A percentile compares a stretch with the other conserved stretches of the same genome.
These are phyloP conservation scores for Vombatus ursinus DNA, from an alignment of 2,113 vertebrate species.

Conservation along the genomic window DNA sequence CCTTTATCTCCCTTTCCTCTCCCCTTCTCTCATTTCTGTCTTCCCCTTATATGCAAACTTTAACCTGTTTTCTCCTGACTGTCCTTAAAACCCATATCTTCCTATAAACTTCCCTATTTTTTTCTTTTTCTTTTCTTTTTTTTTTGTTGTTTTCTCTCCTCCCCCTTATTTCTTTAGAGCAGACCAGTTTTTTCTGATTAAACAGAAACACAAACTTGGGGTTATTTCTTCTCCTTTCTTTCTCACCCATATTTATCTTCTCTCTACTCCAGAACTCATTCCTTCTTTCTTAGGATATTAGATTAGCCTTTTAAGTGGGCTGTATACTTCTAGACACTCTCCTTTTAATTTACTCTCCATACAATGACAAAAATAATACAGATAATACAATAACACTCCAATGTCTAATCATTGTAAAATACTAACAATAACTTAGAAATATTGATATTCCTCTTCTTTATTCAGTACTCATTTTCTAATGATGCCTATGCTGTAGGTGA, in stretches of 20 bases:
- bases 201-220: neutral
- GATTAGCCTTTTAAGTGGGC: neutral
- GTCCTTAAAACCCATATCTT: neutral
- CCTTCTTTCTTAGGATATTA: neutral
- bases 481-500: no score
- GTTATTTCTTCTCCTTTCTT: neutral
- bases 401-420: neutral
- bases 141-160: no score
- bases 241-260: neutral
- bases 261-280: neutral
- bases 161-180: neutral
- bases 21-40: neutral
- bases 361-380: neutral
- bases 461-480: no score
- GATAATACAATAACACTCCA: neutral
- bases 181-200: no score
- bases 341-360: neutral
- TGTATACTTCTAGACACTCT: neutral
- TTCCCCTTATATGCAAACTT: neutral
- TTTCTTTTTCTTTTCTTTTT: no score
- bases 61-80: neutral
- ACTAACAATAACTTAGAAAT: no score
- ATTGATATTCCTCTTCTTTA: no score
- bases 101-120: neutral
- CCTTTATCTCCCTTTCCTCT: neutral